Percentiles rank a stretch among this genome's conserved stretches.
Conservation (phyloP, 1,140 invertebrate species). For the Caenorhabditis brenneri region DNA sequence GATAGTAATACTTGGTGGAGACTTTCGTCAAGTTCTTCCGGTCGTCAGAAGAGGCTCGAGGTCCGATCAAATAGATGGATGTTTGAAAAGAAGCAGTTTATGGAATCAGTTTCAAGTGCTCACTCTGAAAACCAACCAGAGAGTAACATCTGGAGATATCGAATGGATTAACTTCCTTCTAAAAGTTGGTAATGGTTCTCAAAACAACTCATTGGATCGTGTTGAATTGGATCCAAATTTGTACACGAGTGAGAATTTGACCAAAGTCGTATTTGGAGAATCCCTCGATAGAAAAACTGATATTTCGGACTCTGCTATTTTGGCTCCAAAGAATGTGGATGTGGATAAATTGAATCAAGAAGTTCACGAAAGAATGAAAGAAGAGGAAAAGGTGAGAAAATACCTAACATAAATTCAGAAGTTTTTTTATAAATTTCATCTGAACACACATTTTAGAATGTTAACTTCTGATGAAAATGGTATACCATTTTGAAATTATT, state of each 20-base stretch:
- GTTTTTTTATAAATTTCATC: no score
- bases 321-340: conserved; percentile 1
- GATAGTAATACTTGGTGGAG: no score
- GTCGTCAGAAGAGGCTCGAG: neutral
- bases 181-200: neutral
- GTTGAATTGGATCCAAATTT: neutral
- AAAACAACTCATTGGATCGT: neutral
- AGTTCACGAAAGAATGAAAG: neutral
- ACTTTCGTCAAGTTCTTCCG: conserved; percentile 47
- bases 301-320: neutral
- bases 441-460: no score
- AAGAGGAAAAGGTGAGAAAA: neutral
- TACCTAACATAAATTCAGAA: no score
- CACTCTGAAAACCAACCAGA: conserved; percentile 5
- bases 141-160: neutral
- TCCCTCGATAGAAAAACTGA: neutral
- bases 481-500: neutral
- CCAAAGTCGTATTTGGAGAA: neutral
- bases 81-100: neutral
- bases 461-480: no score
- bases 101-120: conserved; percentile 7
- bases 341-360: neutral
- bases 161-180: conserved; percentile 18
- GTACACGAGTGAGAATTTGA: neutral
- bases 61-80: neutral